A percentile compares a stretch with the other conserved stretches of the same genome.
phyloP scores from a whole-genome alignment of 2,113 vertebrate species.

The Zapus hudsonius region DNA sequence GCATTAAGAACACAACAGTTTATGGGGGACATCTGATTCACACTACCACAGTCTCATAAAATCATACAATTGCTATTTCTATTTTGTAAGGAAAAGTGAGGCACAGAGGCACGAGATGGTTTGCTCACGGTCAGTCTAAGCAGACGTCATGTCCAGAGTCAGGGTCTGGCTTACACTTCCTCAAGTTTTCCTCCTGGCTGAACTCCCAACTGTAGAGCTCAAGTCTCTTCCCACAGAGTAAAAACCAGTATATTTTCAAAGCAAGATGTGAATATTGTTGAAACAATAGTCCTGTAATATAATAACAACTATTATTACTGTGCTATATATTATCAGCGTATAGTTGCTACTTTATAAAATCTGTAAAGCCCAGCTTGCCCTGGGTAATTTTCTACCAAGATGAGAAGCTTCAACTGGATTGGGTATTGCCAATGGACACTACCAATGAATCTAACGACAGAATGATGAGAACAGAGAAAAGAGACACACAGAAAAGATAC shows the following conservation, averaged over 20 bases:
- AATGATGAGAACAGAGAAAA: background rate
- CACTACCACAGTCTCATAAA: background rate
- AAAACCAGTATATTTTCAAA: background rate
- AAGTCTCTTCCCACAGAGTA: background rate
- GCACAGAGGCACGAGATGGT: background rate
- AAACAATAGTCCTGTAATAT: background rate
- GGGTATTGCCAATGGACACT: background rate
- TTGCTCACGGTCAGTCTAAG: background rate
- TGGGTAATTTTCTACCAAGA: background rate
- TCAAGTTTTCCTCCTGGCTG: background rate
- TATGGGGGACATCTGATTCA: no score
- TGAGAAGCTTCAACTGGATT: background rate
- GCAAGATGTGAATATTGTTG: background rate
- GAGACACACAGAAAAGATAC: background rate
- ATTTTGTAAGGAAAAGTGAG: background rate
- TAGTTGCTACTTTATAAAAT: background rate
- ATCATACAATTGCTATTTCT: background rate
- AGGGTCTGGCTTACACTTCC: background rate
- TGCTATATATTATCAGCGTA: background rate
- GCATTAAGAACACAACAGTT: no score
- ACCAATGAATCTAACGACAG: background rate
- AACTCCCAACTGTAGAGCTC: background rate
- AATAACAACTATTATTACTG: background rate
- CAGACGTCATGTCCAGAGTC: background rate
- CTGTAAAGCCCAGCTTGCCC: background rate